Conservation (phyloP, 2,113 vertebrate species). For the Anseranas semipalmata region DNA sequence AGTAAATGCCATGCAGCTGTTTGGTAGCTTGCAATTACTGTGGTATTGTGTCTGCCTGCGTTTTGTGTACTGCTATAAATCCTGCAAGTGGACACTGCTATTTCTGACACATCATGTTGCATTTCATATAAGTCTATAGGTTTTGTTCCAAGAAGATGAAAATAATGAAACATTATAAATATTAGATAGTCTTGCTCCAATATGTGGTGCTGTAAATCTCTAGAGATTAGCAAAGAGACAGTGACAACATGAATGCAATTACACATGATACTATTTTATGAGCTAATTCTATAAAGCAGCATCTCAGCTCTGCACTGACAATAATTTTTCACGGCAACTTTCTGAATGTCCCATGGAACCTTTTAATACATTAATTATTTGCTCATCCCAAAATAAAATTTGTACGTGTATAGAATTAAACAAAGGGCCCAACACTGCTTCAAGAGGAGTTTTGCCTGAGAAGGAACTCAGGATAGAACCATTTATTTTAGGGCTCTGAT, state of each 20-base stretch:
- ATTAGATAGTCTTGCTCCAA: conserved; percentile 54
- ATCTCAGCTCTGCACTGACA: conserved; percentile 51
- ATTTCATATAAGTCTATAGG: conserved; percentile 32
- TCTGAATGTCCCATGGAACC: conserved; percentile 45
- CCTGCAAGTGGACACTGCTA: conserved; percentile 40
- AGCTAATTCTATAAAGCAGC: conserved; percentile 58
- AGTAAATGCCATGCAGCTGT: conserved; percentile 66
- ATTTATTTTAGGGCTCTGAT: not conserved
- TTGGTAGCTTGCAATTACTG: conserved; percentile 61
- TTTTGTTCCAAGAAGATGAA: conserved; percentile 45
- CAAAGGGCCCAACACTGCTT: not conserved
- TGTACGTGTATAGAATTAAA: conserved; percentile 2
- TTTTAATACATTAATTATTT: conserved; percentile 66
- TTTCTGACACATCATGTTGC: conserved; percentile 46
- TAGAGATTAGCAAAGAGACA: conserved; percentile 56
- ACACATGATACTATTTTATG: conserved; percentile 51
- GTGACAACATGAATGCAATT: conserved; percentile 63
- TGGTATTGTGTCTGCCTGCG: not conserved
- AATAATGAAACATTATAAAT: conserved; percentile 64
- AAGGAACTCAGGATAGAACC: not conserved
- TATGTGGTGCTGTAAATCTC: conserved; percentile 59
- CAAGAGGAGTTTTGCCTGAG: not conserved
- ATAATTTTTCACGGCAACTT: conserved; percentile 47
- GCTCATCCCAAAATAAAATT: conserved; percentile 59
- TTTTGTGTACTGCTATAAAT: conserved; percentile 38